Percentiles rank a stretch among this genome's conserved stretches.
Evolutionary conservation across 2,113 vertebrate species (phyloP).

Genomic region (Leuciscus idus): DNA sequence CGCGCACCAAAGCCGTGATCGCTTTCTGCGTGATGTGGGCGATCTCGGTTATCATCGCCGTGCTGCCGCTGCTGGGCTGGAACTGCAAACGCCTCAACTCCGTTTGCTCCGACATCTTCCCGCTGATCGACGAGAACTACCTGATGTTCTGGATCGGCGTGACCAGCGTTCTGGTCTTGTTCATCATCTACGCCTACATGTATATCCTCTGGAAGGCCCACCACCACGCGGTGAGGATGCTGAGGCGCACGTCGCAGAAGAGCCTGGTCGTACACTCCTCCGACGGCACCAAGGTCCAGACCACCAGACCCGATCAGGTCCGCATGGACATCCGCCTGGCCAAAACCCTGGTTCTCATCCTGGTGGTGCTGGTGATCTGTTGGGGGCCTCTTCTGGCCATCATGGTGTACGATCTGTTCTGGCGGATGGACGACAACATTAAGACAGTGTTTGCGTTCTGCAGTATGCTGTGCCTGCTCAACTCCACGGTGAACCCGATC

Average conservation of each 20-base stretch:
- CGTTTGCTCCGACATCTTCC: conserved; percentile 96
- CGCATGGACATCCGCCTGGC: conserved; percentile 99
- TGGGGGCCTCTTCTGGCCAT: conserved; percentile 98
- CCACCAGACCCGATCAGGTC: conserved; percentile 91
- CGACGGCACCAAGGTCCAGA: conserved; percentile 94
- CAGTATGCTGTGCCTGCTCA: conserved; percentile 96
- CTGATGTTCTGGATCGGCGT: conserved; percentile 99
- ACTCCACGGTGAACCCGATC: conserved; percentile 98
- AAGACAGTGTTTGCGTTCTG: conserved; percentile 99
- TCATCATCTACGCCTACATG: conserved; percentile 98
- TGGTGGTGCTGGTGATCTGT: conserved; percentile 96
- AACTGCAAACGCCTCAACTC: conserved; percentile 97
- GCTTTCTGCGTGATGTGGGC: conserved; percentile 99
- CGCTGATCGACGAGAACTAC: conserved; percentile 95
- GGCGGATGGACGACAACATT: conserved; percentile 94
- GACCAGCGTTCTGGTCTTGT: conserved; percentile 91
- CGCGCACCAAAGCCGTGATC: conserved; percentile 94
- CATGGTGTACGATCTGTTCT: conserved; percentile 99
- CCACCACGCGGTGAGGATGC: conserved; percentile 94
- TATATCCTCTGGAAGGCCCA: conserved; percentile 99
- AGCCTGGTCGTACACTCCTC: conserved; percentile 94
- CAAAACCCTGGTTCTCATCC: conserved; percentile 97
- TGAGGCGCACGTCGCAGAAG: conserved; percentile 95
- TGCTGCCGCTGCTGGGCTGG: conserved; percentile 96
- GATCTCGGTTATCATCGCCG: conserved; percentile 92